Conservation (phyloP, 1,140 invertebrate species). For the Popillia japonica region DNA sequence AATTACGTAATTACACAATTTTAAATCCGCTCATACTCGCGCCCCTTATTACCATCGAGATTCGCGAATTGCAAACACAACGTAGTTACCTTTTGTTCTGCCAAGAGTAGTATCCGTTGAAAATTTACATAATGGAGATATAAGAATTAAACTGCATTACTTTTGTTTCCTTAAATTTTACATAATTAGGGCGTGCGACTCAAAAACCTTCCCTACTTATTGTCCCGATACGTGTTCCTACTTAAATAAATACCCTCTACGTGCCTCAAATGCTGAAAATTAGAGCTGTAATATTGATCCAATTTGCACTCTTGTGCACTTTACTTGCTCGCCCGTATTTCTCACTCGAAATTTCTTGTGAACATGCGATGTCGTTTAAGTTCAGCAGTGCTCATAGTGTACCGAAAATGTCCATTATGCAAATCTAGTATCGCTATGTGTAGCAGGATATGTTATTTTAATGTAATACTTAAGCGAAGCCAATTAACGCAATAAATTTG, state of each 20-base stretch:
- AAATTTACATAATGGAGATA: slow-evolving; percentile 31
- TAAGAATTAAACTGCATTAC: slow-evolving; percentile 30
- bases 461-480: too few species aligned
- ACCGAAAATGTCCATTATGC: background rate
- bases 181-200: slow-evolving; percentile 19
- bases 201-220: slow-evolving; percentile 16
- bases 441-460: too few species aligned
- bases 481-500: too few species aligned
- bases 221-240: slow-evolving; percentile 28
- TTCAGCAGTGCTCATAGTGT: background rate
- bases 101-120: background rate
- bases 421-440: too few species aligned
- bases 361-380: background rate
- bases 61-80: slow-evolving; percentile 8
- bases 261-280: background rate
- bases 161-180: slow-evolving; percentile 12
- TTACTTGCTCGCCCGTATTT: slow-evolving; percentile 13
- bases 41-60: slow-evolving; percentile 25
- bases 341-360: background rate
- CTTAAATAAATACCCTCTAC: slow-evolving; percentile 6
- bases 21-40: slow-evolving; percentile 31
- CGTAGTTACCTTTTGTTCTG: slow-evolving; percentile 6
- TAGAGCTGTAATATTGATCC: background rate
- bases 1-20: slow-evolving; percentile 31
- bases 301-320: background rate